Evolutionary conservation across 2,888 invertebrate species (phyloP), one percentile per base, ranked within the genome.

Genomic region (Lithophane socia): DNA sequence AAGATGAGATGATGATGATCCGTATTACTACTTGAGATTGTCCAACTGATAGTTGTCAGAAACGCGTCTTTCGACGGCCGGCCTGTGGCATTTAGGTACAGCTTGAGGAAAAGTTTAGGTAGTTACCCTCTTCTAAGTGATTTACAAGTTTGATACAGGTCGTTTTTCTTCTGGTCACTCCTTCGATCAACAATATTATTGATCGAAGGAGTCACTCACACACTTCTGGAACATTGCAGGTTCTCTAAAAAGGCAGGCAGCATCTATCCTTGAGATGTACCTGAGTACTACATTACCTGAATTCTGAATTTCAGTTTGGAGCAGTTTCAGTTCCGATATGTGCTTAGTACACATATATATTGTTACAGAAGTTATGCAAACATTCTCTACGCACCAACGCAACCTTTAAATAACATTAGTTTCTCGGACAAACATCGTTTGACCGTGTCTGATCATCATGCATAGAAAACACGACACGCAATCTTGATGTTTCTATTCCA

Each of bases 381-480:
- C 54, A 72, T 66, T 47, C 0, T 69, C 37, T 42, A 75, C 60
- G 37, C 29, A 18, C 18, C n/a, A 65, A 58, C 16, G 13, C 21
- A 73, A 75, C 52, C 24, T 77, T 73, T 76, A 75, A 76, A 76
- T 68, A 44, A 76, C 66, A 85, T 75, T 64, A 78, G 80, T 78
- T 75, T 61, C 70, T 71, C 54, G 64, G 64, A 80, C 70, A 80
- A 69, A 79, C 63, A 76, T 77, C 67, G 47, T 84, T 79, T 81
- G 77, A 73, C 81, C 85, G 80, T 76, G 76, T 77, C 88, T 80
- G 83, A 87, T 75, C 65, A 76, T 56, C 16, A 67, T 74, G 74
- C 72, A 82, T 84, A 82, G 81, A 87, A 88, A 87, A 73, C 87
- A 72, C 73, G 82, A 82, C 87, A 88, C 88, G 88, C 80, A 80